phyloP scores from a whole-genome alignment of 2,888 invertebrate species.

The Mythimna pallens region DNA sequence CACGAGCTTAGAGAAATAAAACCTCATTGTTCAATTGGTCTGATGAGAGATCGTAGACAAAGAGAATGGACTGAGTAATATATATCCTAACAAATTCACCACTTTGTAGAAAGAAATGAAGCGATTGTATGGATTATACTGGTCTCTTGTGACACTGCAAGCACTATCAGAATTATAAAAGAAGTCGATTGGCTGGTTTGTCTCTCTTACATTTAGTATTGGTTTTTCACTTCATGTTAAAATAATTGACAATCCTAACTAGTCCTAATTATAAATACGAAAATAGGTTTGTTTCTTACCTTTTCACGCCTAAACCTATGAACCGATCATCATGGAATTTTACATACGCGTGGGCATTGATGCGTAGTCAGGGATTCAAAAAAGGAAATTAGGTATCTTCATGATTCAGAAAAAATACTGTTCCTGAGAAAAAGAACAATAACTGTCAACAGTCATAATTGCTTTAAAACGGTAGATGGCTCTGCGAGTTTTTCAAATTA shows the following conservation, averaged over 20 bases:
- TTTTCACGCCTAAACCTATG: too few species aligned
- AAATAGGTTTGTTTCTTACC: too few species aligned
- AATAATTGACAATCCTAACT: background rate
- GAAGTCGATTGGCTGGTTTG: background rate
- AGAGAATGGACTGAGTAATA: constrained; percentile 3
- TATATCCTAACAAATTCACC: background rate
- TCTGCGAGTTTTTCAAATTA: too few species aligned
- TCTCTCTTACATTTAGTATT: background rate
- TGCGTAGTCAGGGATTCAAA: too few species aligned
- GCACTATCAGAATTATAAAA: background rate
- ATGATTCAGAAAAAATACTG: too few species aligned
- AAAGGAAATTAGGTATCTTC: too few species aligned
- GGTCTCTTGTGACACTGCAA: background rate
- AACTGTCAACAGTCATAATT: too few species aligned
- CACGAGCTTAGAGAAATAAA: constrained; percentile 71
- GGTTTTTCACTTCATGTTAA: background rate
- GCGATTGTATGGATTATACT: background rate
- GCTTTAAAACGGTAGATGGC: too few species aligned
- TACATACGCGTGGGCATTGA: too few species aligned
- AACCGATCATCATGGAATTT: too few species aligned
- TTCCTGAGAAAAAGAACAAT: too few species aligned
- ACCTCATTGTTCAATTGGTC: constrained; percentile 66
- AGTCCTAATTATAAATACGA: too few species aligned
- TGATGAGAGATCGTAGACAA: constrained; percentile 30
- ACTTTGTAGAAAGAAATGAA: background rate